These are phyloP conservation scores for Rynchops niger DNA, from an alignment of 2,113 vertebrate genomes.

Conservation along the genomic window DNA sequence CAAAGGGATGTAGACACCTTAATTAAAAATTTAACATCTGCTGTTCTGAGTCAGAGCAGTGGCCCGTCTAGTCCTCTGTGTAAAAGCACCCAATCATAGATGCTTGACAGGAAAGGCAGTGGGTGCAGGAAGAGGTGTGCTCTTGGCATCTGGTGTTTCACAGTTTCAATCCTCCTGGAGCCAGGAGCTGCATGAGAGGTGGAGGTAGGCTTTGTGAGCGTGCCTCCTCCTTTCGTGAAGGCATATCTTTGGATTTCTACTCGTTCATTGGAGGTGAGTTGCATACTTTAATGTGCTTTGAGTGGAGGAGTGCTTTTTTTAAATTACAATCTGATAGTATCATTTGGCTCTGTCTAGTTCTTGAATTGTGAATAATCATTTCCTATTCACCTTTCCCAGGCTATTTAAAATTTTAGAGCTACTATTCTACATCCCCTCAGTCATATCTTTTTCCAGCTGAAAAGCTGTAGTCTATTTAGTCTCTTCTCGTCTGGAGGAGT, in stretches of 20 bases:
- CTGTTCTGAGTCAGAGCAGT: background rate
- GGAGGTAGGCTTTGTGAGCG: background rate
- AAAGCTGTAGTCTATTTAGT: background rate
- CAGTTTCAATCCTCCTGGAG: background rate
- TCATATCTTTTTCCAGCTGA: background rate
- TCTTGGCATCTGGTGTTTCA: background rate
- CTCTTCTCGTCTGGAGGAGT: background rate
- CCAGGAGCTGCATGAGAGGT: background rate
- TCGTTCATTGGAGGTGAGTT: background rate
- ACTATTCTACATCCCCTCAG: background rate
- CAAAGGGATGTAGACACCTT: background rate
- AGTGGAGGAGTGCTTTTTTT: background rate
- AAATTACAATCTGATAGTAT: background rate
- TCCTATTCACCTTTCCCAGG: slow-evolving; percentile 15
- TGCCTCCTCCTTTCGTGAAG: background rate
- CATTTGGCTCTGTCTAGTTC: background rate
- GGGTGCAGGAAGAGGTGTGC: background rate
- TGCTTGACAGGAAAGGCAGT: background rate
- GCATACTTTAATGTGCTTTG: background rate
- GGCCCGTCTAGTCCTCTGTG: too few species aligned
- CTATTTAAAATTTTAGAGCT: slow-evolving; percentile 27
- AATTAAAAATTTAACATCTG: background rate
- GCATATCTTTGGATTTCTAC: background rate
- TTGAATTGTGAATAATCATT: slow-evolving; percentile 28
- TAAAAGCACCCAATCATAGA: background rate